These are phyloP conservation scores for Drosophila ficusphila DNA, from an alignment of 1,140 invertebrate species.

Conservation along the genomic window DNA sequence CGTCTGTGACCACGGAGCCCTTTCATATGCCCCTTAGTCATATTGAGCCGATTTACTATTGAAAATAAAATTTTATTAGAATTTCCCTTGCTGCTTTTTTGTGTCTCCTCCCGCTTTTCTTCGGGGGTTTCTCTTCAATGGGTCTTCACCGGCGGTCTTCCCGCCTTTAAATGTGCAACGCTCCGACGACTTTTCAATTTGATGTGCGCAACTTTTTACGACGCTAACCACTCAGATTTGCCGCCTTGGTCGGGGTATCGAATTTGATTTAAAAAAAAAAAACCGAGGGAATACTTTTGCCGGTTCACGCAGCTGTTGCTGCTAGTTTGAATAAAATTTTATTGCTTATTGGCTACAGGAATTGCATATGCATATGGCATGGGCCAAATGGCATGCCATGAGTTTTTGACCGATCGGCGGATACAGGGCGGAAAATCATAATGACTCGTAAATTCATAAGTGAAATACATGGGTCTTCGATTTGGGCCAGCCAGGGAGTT, in stretches of 20 bases:
- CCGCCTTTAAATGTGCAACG: conserved; percentile 55
- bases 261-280: conserved; percentile 32
- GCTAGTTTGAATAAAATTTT: conserved; percentile 41
- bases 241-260: neutral
- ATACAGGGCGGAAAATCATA: conserved; percentile 53
- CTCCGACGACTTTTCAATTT: conserved; percentile 73
- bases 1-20: conserved; percentile 35
- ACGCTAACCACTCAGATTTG: conserved; percentile 35
- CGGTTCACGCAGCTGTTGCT: conserved; percentile 30
- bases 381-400: neutral
- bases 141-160: conserved; percentile 15
- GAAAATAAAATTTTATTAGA: conserved; percentile 81
- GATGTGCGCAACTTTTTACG: conserved; percentile 69
- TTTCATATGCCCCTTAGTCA: conserved; percentile 51
- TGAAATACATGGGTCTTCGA: conserved; percentile 39
- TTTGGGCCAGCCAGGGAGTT: conserved; percentile 28
- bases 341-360: conserved; percentile 44
- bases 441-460: conserved; percentile 59
- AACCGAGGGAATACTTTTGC: conserved; percentile 12
- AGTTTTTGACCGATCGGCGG: conserved; percentile 7
- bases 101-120: conserved; percentile 3
- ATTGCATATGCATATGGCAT: conserved; percentile 53
- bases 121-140: conserved; percentile 28
- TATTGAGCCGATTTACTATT: conserved; percentile 80
- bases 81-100: conserved; percentile 48